These are phyloP conservation scores for Salminus brasiliensis DNA, from an alignment of 2,113 vertebrate genomes.

Conservation along the genomic window DNA sequence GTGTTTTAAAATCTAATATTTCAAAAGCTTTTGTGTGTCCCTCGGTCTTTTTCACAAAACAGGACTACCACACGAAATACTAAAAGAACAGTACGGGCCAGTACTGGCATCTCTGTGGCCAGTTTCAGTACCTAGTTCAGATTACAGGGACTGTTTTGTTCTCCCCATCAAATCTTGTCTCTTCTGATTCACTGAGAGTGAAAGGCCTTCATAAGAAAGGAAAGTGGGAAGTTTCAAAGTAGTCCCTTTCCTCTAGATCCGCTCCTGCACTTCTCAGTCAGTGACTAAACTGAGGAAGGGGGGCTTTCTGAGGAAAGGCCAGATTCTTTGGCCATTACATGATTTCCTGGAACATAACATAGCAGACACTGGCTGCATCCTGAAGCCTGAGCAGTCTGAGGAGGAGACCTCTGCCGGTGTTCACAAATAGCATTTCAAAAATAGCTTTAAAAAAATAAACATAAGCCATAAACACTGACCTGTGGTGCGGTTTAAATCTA, in stretches of 20 bases:
- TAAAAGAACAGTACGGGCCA: no score
- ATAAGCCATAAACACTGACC: not conserved
- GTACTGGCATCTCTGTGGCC: no score
- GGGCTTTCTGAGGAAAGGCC: not conserved
- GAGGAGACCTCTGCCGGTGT: not conserved
- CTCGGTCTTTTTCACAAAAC: no score
- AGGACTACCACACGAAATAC: no score
- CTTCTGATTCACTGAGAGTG: not conserved
- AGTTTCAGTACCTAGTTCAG: not conserved
- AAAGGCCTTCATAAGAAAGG: conserved; percentile 19
- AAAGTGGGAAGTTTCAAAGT: conserved; percentile 9
- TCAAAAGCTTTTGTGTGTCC: no score
- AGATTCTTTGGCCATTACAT: conserved; percentile 40
- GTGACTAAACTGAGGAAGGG: conserved; percentile 1
- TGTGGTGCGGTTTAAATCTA: not conserved
- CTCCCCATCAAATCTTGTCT: not conserved
- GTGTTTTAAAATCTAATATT: no score
- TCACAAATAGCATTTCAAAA: not conserved
- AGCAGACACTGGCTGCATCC: conserved; percentile 1
- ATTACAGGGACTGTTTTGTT: not conserved
- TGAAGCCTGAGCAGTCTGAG: not conserved
- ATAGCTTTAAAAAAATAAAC: conserved; percentile 4
- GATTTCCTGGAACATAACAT: conserved; percentile 40
- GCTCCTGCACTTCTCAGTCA: not conserved
- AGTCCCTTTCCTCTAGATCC: conserved; percentile 15